Conservation (phyloP, 1,140 invertebrate species). For the Anadara kagoshimensis region DNA sequence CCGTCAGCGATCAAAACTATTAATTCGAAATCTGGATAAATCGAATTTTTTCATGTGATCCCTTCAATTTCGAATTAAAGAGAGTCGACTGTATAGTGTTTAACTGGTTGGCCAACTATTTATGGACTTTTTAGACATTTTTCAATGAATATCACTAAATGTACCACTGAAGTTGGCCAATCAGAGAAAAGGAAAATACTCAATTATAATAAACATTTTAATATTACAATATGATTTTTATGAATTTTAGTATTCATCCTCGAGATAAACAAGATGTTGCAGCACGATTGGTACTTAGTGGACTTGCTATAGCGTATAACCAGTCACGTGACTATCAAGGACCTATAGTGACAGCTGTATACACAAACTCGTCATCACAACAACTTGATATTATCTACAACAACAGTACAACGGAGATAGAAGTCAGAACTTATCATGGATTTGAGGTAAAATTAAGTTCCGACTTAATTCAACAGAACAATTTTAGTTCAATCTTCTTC, state of each 20-base stretch:
- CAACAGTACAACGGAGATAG: constrained; percentile 30
- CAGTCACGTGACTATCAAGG: constrained; percentile 45
- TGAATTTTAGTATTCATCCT: constrained; percentile 60
- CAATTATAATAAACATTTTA: too few species aligned
- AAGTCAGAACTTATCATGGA: constrained; percentile 40
- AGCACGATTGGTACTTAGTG: constrained; percentile 49
- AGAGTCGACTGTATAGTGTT: too few species aligned
- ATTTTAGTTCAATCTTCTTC: constrained; percentile 86
- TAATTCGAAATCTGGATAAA: too few species aligned
- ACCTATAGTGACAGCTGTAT: constrained; percentile 44
- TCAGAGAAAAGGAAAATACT: too few species aligned
- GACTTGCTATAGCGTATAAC: constrained; percentile 61
- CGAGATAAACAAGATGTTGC: constrained; percentile 65
- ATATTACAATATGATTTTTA: not conserved
- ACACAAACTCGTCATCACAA: constrained; percentile 26
- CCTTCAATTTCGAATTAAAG: too few species aligned
- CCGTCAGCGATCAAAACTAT: too few species aligned
- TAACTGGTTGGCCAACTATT: too few species aligned
- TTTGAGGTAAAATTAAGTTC: constrained; percentile 46
- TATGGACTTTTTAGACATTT: too few species aligned
- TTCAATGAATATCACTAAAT: too few species aligned
- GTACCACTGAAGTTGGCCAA: too few species aligned
- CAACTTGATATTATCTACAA: constrained; percentile 41
- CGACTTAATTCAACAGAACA: constrained; percentile 82
- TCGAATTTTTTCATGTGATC: too few species aligned